A percentile compares a stretch with the other conserved stretches of the same genome.
Evolutionary conservation across 1,140 invertebrate genomes (phyloP).

Genomic region (Ceratosolen solmsi): DNA sequence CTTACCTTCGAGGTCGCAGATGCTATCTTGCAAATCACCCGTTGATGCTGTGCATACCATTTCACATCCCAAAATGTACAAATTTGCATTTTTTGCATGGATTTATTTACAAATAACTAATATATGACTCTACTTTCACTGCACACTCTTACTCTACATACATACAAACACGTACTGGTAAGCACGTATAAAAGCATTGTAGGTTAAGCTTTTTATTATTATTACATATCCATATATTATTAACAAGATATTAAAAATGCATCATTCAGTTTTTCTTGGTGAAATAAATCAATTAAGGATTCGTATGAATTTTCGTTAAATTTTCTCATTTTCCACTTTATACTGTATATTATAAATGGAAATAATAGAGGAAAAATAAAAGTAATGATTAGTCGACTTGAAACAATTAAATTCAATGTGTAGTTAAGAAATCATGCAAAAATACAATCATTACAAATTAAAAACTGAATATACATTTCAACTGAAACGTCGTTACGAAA

Average conservation of each 20-base stretch:
- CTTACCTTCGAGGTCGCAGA: conserved; percentile 67
- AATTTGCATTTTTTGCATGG: conserved; percentile 27
- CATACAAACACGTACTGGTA: background rate
- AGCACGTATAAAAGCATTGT: conserved; percentile 31
- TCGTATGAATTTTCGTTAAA: conserved; percentile 1
- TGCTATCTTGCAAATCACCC: conserved; percentile 66
- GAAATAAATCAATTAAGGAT: background rate
- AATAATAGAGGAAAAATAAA: too few relatives aligned
- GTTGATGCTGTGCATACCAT: conserved; percentile 64
- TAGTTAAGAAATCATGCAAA: background rate
- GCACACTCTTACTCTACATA: conserved; percentile 5
- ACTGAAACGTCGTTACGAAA: background rate
- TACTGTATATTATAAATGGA: too few relatives aligned
- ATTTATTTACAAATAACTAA: conserved; percentile 14
- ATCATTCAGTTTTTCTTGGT: conserved; percentile 36
- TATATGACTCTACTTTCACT: background rate
- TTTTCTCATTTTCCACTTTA: background rate
- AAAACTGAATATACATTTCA: conserved; percentile 27
- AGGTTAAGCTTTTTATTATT: conserved; percentile 8
- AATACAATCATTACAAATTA: conserved; percentile 13
- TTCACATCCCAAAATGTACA: conserved; percentile 49
- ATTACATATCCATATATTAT: background rate
- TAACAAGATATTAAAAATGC: background rate
- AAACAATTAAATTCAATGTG: background rate
- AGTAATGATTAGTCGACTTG: background rate